Base-by-base conservation (phyloP, 2,113 vertebrate genomes). In the Pteropus alecto region DNA sequence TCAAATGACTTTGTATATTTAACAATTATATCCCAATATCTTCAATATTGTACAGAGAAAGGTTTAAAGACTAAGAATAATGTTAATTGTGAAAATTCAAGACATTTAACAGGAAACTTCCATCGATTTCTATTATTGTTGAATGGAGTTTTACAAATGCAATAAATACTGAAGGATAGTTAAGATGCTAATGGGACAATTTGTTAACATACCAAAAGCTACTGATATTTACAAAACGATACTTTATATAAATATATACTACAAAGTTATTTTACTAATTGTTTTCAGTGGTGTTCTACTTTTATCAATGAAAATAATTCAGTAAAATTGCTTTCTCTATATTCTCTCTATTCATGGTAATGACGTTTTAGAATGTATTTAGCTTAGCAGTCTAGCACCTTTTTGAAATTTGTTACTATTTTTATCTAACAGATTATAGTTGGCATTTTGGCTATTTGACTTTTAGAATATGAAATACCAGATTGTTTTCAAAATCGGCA, bases 271-370 rank as follows among this genome's bases (percentile, higher is more conserved):
- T 88, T 95, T 21, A 58, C 12, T 68, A 61, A 54, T 24, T 93
- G 43, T 77, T 94, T 76, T 79, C 43, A 81, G 14, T 22, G 18
- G 24, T 30, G 15, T 38, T 96, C 41, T 78, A 56, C 3, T 91
- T 67, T 87, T 68, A 77, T 68, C 35, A 85, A 11, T 95, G 33
- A 86, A 91, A 82, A 63, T 89, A 87, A 15, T 91, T 95, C 18
- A 95, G 21, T 70, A 58, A 48, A 61, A 5, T 87, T 93, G 26
- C 5, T 87, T 76, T 92, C 54, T 68, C 61, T 61, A 5, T 51
- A 87, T 7, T 74, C 30, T 28, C 90, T 85, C 41, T 91, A 73
- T 16, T 5, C 35, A 54, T 11, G 5, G 19, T 76, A 82, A 89
- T 38, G 8, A 68, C 35, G 5, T 71, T 87, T 28, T 26, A 56